Evolutionary conservation across 1,140 invertebrate genomes (phyloP), one percentile per base, ranked within the genome.

Genomic region (Brachionus rubens): DNA sequence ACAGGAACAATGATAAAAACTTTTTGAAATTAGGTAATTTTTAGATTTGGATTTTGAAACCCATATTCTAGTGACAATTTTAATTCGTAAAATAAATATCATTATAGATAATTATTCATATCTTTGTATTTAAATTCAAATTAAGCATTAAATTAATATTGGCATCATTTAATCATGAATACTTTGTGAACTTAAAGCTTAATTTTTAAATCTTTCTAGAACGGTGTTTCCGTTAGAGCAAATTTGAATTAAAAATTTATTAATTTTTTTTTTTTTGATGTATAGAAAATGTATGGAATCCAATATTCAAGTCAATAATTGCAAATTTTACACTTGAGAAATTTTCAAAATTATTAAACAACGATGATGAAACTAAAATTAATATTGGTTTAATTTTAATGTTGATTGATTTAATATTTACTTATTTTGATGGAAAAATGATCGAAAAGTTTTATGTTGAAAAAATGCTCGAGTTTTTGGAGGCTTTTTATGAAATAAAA

Each of bases 381-480:
- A 9, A 7, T n/a, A 59, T 59, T 36, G 10, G 16, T 7, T 59
- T 33, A 33, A 33, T 59, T 3, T 19, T 59, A 6, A 59, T 33
- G 3, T 33, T 59, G 10, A 10, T 59, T 59, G 54, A 59, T 59
- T 59, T 59, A 12, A 59, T 40, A 36, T 59, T 59, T 2, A 59
- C 30, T n/a, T 59, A 59, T 59, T 36, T 59, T 16, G 26, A 59
- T 16, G 30, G 30, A 59, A 26, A 33, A 6, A 2, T 33, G 4
- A 59, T 59, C 36, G 54, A 59, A 59, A 59, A n/a, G 14, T 19
- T 6, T 33, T 33, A 33, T 59, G 54, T 59, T 4, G 3, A 33
- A 9, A 33, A 33, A n/a, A 59, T 59, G 36, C 16, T 59, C 4
- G 19, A 16, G 10, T 36, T 59, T 40, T 59, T 59, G 2, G 54